Evolutionary conservation across 2,888 invertebrate species (phyloP).

Genomic region (Acanthopleura granulata): DNA sequence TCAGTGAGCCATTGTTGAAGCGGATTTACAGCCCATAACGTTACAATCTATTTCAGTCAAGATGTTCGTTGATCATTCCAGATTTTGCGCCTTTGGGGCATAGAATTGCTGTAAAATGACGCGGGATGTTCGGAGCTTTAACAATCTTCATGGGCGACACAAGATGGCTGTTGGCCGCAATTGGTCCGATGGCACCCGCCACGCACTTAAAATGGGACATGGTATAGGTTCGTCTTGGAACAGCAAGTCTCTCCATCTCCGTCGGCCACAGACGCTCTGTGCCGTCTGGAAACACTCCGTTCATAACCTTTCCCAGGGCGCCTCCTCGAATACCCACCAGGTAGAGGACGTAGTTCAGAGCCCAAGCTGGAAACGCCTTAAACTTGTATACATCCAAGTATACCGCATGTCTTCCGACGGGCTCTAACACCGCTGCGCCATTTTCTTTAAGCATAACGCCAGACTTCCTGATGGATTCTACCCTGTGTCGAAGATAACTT

Average conservation of each 20-base stretch:
- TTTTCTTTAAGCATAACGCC: conserved; percentile 11
- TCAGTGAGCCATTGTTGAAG: too few species aligned
- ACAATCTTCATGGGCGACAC: conserved; percentile 9
- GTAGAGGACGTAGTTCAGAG: conserved; percentile 25
- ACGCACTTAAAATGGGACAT: conserved; percentile 14
- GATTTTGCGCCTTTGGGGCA: neutral
- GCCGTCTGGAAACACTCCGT: neutral
- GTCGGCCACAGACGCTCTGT: conserved; percentile 1
- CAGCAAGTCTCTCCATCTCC: neutral
- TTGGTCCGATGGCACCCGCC: neutral
- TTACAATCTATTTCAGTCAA: too few species aligned
- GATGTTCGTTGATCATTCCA: too few species aligned
- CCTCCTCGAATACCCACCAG: conserved; percentile 16
- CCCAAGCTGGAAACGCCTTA: conserved; percentile 19
- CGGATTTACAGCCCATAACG: too few species aligned
- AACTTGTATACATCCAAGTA: conserved; percentile 23
- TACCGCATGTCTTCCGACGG: conserved; percentile 23
- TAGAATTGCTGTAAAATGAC: neutral
- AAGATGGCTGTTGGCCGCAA: conserved; percentile 4
- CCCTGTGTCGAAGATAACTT: conserved; percentile 21
- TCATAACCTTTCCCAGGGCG: conserved; percentile 7
- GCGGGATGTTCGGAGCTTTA: neutral
- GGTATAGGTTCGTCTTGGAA: conserved; percentile 8
- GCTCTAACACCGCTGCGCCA: conserved; percentile 22
- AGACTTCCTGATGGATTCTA: conserved; percentile 18